phyloP scores from a whole-genome alignment of 2,113 vertebrate species.

The human (Homo sapiens) region GRCh38 chr6:89884501-89885000 shows the following conservation, averaged over 20 bases:
- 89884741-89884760: neutral
- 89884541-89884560: neutral
- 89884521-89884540: no score
- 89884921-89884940: neutral
- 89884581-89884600: neutral
- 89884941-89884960: neutral
- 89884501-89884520: no score
- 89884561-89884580: neutral
- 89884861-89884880: conserved; percentile 17
- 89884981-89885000: neutral
- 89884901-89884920: neutral
- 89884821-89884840: neutral
- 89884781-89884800: neutral
- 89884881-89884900: neutral
- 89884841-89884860: neutral
- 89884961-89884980: neutral
- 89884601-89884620: neutral
- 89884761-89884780: neutral
- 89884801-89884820: neutral
- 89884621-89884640: neutral
- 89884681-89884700: neutral
- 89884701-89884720: neutral
- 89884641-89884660: neutral
- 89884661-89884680: neutral
- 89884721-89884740: neutral